A percentile compares a stretch with the other conserved stretches of the same genome.
These are phyloP conservation scores for Hippocampus zosterae DNA, from an alignment of 2,113 vertebrate genomes.

Conservation along the genomic window DNA sequence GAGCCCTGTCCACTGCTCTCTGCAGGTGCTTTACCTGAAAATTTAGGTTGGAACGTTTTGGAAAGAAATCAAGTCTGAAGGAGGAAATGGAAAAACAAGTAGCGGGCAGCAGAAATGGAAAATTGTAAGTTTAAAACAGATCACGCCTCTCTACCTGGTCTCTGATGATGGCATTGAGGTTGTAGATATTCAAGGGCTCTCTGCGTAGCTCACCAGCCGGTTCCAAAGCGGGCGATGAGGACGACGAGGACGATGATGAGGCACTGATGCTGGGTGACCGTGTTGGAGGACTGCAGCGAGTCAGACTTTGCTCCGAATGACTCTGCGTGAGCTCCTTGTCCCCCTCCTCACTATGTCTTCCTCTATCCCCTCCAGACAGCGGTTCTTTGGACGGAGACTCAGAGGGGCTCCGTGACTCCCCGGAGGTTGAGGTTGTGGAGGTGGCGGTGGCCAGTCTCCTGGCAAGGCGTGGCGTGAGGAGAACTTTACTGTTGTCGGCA, in stretches of 20 bases:
- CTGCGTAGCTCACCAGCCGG: constrained; percentile 81
- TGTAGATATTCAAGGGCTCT: constrained; percentile 95
- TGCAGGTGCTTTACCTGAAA: constrained; percentile 87
- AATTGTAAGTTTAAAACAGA: background rate
- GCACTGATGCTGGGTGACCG: constrained; percentile 87
- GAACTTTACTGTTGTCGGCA: constrained; percentile 85
- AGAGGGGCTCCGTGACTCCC: constrained; percentile 71
- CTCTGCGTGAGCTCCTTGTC: constrained; percentile 20
- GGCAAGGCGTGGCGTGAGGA: constrained; percentile 86
- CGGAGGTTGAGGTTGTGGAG: constrained; percentile 67
- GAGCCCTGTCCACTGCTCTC: constrained; percentile 87
- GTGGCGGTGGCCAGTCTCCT: constrained; percentile 77
- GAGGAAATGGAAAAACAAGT: background rate
- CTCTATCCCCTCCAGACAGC: constrained; percentile 63
- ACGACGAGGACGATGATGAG: constrained; percentile 78
- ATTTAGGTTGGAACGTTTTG: background rate
- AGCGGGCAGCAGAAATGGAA: background rate
- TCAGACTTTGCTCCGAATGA: constrained; percentile 54
- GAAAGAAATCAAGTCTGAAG: background rate
- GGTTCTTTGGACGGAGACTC: constrained; percentile 76
- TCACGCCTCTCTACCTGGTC: constrained; percentile 82
- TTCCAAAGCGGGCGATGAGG: constrained; percentile 83
- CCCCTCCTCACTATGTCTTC: constrained; percentile 24
- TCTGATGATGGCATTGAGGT: constrained; percentile 93
- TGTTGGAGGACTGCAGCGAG: constrained; percentile 74